Percentiles rank a stretch among this genome's conserved stretches.
Evolutionary conservation across 2,888 invertebrate species (phyloP).

Genomic region (Sceliomorpha sp.): DNA sequence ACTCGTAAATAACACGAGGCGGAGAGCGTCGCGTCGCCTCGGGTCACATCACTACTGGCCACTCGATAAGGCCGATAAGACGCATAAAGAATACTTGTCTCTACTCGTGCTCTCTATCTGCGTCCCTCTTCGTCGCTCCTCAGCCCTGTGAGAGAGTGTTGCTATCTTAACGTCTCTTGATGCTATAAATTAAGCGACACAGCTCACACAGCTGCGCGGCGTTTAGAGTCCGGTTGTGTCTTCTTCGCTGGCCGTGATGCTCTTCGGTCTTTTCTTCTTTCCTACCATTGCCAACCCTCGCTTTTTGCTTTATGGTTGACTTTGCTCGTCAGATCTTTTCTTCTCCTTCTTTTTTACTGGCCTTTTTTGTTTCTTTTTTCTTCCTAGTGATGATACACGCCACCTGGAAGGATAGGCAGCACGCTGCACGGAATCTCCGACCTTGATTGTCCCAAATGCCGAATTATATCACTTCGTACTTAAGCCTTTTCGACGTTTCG

Average conservation of each 20-base stretch:
- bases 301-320: constrained; percentile 38
- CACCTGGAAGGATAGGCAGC: constrained; percentile 45
- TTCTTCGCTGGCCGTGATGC: constrained; percentile 53
- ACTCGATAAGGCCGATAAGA: constrained; percentile 75
- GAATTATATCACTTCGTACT: not conserved
- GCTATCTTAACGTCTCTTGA: constrained; percentile 75
- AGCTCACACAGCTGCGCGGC: constrained; percentile 71
- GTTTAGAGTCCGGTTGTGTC: constrained; percentile 51
- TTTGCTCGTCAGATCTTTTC: constrained; percentile 34
- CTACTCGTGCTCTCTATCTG: constrained; percentile 58
- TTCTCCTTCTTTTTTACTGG: too few species aligned
- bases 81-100: constrained; percentile 74
- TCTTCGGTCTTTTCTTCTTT: constrained; percentile 57
- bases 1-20: constrained; percentile 60
- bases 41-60: constrained; percentile 70
- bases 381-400: constrained; percentile 39
- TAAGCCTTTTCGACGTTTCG: not conserved
- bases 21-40: constrained; percentile 56
- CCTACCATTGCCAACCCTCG: constrained; percentile 56
- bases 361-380: not conserved
- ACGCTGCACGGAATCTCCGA: constrained; percentile 20
- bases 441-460: constrained; percentile 11
- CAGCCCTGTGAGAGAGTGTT: constrained; percentile 60
- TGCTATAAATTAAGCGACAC: constrained; percentile 75
- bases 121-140: constrained; percentile 56